These are phyloP conservation scores for Listronotus oregonensis DNA, from an alignment of 1,140 invertebrate species.

Conservation along the genomic window DNA sequence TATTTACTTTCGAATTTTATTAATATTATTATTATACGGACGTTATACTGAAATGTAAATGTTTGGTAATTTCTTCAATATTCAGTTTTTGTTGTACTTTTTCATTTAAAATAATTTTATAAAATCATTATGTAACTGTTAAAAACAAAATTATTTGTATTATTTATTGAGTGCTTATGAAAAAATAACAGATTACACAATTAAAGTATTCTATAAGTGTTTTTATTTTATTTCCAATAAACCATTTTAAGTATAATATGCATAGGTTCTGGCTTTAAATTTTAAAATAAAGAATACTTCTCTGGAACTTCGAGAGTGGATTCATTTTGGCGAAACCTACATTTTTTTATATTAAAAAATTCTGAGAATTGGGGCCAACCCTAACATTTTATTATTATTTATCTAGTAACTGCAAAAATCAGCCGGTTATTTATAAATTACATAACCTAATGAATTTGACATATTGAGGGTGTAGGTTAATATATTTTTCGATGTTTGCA, in stretches of 20 bases:
- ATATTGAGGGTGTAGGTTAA: too few relatives aligned
- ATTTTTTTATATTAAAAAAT: too few relatives aligned
- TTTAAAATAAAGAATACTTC: too few relatives aligned
- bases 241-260: not conserved
- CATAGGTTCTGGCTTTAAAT: too few relatives aligned
- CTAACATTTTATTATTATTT: too few relatives aligned
- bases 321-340: too few relatives aligned
- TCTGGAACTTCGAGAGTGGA: too few relatives aligned
- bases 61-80: constrained; percentile 11
- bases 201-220: constrained; percentile 3
- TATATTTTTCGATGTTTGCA: too few relatives aligned
- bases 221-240: constrained; percentile 7
- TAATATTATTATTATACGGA: constrained; percentile 6
- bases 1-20: constrained; percentile 21
- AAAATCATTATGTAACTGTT: constrained; percentile 9
- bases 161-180: constrained; percentile 24
- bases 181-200: constrained; percentile 11
- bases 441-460: too few relatives aligned
- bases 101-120: constrained; percentile 14
- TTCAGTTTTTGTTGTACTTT: constrained; percentile 21
- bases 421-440: too few relatives aligned
- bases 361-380: too few relatives aligned
- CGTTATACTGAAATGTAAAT: constrained; percentile 7
- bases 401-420: too few relatives aligned
- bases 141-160: constrained; percentile 3